phyloP scores from a whole-genome alignment of 2,113 vertebrate genomes.

The Guaruba guarouba region DNA sequence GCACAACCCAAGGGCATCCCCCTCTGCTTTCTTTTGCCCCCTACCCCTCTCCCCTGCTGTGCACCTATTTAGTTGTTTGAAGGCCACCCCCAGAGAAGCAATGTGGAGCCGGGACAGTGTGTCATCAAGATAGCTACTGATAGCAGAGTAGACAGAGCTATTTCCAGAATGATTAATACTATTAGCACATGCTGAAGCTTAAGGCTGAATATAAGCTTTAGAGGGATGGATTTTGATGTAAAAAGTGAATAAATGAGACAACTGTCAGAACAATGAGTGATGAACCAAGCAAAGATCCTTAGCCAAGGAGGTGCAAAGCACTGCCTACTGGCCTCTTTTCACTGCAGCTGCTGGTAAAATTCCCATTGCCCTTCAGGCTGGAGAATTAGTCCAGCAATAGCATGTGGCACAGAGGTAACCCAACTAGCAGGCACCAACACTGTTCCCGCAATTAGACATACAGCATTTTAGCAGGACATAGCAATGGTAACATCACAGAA shows the following conservation, averaged over 20 bases:
- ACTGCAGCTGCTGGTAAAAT: constrained; percentile 26
- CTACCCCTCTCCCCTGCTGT: neutral
- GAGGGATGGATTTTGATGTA: constrained; percentile 51
- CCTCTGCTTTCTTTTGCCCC: neutral
- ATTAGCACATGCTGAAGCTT: constrained; percentile 58
- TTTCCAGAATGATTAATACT: constrained; percentile 63
- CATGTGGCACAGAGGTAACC: neutral
- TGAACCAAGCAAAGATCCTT: constrained; percentile 14
- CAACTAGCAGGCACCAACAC: neutral
- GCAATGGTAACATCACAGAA: accelerated
- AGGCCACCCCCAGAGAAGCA: neutral
- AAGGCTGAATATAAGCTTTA: constrained; percentile 42
- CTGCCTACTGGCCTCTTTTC: constrained; percentile 2
- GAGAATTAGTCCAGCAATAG: neutral
- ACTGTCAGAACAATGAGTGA: constrained; percentile 59
- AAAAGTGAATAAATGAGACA: constrained; percentile 64
- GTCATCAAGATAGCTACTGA: neutral
- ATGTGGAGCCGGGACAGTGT: neutral
- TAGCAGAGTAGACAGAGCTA: constrained; percentile 38
- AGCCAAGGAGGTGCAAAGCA: neutral
- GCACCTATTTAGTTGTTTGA: neutral
- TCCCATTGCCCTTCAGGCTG: neutral
- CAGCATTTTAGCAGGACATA: neutral
- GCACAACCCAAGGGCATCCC: neutral
- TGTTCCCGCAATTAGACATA: neutral